Percentiles rank a stretch among this genome's conserved stretches.
Conservation (phyloP, 1,140 invertebrate species). For the Euura lappo region DNA sequence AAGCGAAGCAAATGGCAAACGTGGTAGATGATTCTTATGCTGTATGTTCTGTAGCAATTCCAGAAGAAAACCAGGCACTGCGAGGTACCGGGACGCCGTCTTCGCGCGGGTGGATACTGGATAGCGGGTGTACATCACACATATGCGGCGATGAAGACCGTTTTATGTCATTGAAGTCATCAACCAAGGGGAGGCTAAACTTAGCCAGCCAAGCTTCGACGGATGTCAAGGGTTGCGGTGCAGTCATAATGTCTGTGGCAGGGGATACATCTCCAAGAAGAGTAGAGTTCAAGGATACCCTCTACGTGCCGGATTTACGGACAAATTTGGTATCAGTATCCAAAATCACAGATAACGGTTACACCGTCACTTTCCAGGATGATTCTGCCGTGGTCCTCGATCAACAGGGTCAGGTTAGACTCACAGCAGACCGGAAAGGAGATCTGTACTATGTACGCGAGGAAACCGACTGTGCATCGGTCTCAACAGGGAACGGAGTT, state of each 20-base stretch:
- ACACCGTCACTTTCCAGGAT: slow-evolving; percentile 14
- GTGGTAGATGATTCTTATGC: no score
- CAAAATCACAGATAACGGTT: slow-evolving; percentile 11
- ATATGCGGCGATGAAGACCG: no score
- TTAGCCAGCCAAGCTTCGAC: neutral
- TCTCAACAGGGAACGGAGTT: neutral
- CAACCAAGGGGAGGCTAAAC: no score
- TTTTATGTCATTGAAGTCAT: no score
- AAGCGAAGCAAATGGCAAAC: no score
- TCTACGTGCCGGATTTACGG: slow-evolving; percentile 18
- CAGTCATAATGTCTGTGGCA: no score
- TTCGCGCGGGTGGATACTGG: slow-evolving; percentile 16
- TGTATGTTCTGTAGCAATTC: no score
- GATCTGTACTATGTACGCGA: neutral
- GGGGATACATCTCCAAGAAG: no score
- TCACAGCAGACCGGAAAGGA: neutral
- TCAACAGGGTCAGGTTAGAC: slow-evolving; percentile 9
- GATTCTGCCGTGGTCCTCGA: neutral
- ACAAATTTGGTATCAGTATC: slow-evolving; percentile 18
- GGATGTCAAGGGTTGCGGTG: slow-evolving; percentile 6
- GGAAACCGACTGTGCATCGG: neutral
- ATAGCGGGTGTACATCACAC: slow-evolving; percentile 15
- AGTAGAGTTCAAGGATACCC: slow-evolving; percentile 9
- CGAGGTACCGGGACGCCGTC: no score
- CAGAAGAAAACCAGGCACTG: no score